A percentile compares a stretch with the other conserved stretches of the same genome.
Evolutionary conservation across 2,797 vertebrate species (phyloP).

Genomic region (Pipistrellus pygmaeus): DNA sequence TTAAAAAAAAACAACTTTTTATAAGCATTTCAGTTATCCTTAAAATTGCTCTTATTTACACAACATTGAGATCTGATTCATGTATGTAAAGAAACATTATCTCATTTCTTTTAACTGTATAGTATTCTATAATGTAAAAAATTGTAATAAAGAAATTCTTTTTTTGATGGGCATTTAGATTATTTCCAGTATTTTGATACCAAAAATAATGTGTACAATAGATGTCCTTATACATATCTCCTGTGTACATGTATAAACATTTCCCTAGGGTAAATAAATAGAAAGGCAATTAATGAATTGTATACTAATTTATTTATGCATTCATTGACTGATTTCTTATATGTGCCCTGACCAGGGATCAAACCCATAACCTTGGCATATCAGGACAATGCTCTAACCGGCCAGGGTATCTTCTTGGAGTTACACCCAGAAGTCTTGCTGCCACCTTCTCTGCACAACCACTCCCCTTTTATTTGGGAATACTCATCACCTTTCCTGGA

Average conservation of each 20-base stretch:
- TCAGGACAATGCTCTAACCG: background rate
- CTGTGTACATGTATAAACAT: background rate
- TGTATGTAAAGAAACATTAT: constrained; percentile 26
- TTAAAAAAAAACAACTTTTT: background rate
- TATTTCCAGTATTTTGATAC: constrained; percentile 44
- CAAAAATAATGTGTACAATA: background rate
- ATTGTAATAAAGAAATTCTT: background rate
- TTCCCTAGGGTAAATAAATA: constrained; percentile 21
- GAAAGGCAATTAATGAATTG: background rate
- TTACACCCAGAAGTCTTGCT: background rate
- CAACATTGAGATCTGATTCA: background rate
- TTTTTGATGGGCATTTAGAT: constrained; percentile 23
- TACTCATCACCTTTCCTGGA: background rate
- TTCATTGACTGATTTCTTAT: background rate
- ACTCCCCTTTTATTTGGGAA: background rate
- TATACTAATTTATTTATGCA: background rate
- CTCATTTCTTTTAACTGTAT: constrained; percentile 27
- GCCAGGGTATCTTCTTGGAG: background rate
- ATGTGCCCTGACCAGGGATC: background rate
- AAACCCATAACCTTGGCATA: background rate
- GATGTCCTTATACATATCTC: constrained; percentile 9
- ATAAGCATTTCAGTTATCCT: background rate
- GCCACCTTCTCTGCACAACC: background rate
- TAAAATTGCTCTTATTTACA: constrained; percentile 51
- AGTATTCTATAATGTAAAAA: constrained; percentile 22